A percentile compares a stretch with the other conserved stretches of the same genome.
These are phyloP conservation scores for Pachypsylla venusta DNA, from an alignment of 1,140 invertebrate species.

Conservation along the genomic window DNA sequence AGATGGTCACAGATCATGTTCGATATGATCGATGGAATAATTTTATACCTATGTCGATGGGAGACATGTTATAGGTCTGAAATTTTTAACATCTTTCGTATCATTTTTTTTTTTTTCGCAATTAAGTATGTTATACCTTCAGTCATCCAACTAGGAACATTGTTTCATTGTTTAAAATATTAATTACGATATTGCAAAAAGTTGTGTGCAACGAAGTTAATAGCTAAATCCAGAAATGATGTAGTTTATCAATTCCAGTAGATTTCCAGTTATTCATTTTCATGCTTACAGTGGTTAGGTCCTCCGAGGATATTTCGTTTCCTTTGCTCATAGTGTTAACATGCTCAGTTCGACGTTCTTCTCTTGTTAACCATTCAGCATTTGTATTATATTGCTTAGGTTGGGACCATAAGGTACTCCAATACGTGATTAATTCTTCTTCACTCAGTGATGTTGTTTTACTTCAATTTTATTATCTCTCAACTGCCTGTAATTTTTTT, in stretches of 20 bases:
- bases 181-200: not conserved
- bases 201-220: not conserved
- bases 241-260: slow-evolving; percentile 5
- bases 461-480: too few species aligned
- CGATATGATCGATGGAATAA: slow-evolving; percentile 15
- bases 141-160: not conserved
- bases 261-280: slow-evolving; percentile 12
- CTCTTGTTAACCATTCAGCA: not conserved
- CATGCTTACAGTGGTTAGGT: not conserved
- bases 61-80: slow-evolving; percentile 3
- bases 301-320: not conserved
- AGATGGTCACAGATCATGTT: slow-evolving; percentile 18
- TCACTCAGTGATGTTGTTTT: not conserved
- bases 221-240: slow-evolving; percentile 1
- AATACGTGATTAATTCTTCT: not conserved
- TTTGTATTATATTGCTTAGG: not conserved
- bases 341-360: too few species aligned
- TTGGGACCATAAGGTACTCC: not conserved
- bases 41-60: not conserved
- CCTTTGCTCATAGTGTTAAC: too few species aligned
- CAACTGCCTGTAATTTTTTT: too few species aligned
- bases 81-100: not conserved
- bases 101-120: not conserved
- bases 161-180: not conserved
- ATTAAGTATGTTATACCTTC: not conserved